Conservation (phyloP, 37 sponge, comb jelly and placozoan species). For the Crambe crambe region DNA sequence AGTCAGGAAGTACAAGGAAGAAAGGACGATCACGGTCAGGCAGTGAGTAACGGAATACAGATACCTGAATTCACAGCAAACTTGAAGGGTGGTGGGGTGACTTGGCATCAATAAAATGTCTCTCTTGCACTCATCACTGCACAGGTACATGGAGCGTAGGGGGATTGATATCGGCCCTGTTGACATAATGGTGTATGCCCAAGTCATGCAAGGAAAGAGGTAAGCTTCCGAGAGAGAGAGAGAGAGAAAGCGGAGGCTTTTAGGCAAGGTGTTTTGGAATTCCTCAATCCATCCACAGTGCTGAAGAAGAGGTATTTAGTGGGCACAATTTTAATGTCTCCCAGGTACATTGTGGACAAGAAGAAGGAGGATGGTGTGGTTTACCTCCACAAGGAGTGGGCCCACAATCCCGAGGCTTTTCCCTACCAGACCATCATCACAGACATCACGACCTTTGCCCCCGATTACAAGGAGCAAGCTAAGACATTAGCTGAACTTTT, state of each 20-base stretch:
- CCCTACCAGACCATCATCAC: conserved; percentile 64
- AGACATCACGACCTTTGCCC: conserved; percentile 53
- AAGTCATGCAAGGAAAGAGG: conserved; percentile 69
- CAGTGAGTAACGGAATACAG: background rate
- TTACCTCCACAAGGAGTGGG: conserved; percentile 64
- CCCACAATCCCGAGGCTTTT: conserved; percentile 20
- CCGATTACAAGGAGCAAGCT: conserved; percentile 35
- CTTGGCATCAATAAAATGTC: no score
- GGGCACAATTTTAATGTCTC: no score
- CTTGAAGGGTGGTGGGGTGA: no score
- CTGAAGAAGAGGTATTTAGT: no score
- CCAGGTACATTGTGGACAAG: conserved; percentile 40
- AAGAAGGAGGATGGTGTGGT: conserved; percentile 34
- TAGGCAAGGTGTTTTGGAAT: no score
- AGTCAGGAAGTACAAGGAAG: conserved; percentile 39
- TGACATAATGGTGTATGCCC: conserved; percentile 59
- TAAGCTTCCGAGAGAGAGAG: conserved; percentile 3
- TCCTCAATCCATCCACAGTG: no score
- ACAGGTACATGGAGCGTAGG: conserved; percentile 60
- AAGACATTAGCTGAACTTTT: conserved; percentile 62
- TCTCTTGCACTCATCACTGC: no score
- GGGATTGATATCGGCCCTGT: conserved; percentile 76
- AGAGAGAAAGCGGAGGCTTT: no score
- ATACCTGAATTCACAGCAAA: background rate
- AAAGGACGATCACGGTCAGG: conserved; percentile 20